Base-by-base conservation (phyloP, 2,888 invertebrate species). In the Cryptocheilus praepositus region DNA sequence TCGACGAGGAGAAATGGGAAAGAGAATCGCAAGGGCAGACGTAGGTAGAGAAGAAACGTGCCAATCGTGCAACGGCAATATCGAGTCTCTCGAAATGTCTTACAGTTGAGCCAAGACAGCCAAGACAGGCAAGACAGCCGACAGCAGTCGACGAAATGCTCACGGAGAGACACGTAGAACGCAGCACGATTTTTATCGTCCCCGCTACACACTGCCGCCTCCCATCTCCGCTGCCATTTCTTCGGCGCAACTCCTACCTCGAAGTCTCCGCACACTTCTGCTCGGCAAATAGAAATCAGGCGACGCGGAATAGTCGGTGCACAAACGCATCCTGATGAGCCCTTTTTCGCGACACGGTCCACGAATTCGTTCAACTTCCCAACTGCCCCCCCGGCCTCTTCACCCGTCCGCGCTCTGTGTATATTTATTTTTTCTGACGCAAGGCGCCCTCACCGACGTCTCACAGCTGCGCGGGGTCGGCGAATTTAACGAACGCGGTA, bases 281-380 rank as follows among this genome's bases (percentile, higher is more conserved):
- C 54, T 68, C 49, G 59, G 67, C 51, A 70, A 67, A 77, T 46
- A 74, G 61, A 69, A 77, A 77, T 77, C 78, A 77, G 60, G 21
- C 54, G 54, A 55, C 52, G 51, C 63, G 62, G 45, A 60, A 57
- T 36, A 51, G 49, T 64, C 58, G 49, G 8, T 25, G 58, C 68
- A 64, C 69, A 67, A 70, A 65, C 64, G 68, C 68, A 67, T 74
- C 68, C 67, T 67, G 66, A 70, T 65, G 70, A 73, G 65, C 60
- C 13, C 15, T 54, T 52, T 64, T 21, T 21, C 43, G 45, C 13
- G 16, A 49, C 3, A 49, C 16, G 59, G n/a, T 49, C 62, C 73
- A 54, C 25, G 52, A 60, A 70, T 70, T 67, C 60, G 22, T 11
- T 36, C 36, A 61, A 65, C 22, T 63, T 53, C 53, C 58, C 49